Conservation (phyloP, 1,140 invertebrate genomes). For the Dufourea novaeangliae region DNA sequence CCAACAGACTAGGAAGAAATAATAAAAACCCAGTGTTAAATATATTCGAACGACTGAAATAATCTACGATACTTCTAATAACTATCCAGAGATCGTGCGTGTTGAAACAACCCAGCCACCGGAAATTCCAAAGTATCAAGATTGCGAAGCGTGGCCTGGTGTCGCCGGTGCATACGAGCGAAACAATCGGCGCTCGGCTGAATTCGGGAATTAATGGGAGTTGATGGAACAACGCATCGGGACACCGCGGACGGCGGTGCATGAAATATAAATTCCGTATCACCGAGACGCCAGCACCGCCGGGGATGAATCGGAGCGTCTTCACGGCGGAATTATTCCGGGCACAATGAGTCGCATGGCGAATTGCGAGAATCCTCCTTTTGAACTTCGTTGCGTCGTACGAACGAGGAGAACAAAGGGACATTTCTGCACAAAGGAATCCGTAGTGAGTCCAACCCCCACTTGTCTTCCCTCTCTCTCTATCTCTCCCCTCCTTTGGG, state of each 20-base stretch:
- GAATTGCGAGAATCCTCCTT: slow-evolving; percentile 43
- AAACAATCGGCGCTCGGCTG: slow-evolving; percentile 27
- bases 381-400: slow-evolving; percentile 49
- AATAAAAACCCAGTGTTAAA: too few relatives aligned
- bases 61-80: too few relatives aligned
- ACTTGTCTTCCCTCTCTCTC: background rate
- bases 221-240: slow-evolving; percentile 38
- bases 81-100: too few relatives aligned
- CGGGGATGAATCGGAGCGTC: slow-evolving; percentile 44
- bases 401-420: slow-evolving; percentile 40
- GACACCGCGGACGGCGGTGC: slow-evolving; percentile 14
- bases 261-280: slow-evolving; percentile 8
- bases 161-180: background rate
- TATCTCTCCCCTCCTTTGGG: background rate
- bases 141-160: too few relatives aligned
- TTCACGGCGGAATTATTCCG: slow-evolving; percentile 46
- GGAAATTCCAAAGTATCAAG: too few relatives aligned
- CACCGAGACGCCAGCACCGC: background rate
- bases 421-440: slow-evolving; percentile 42
- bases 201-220: slow-evolving; percentile 32
- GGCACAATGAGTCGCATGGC: slow-evolving; percentile 43
- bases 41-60: too few relatives aligned
- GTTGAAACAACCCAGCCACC: too few relatives aligned
- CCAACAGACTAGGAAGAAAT: too few relatives aligned
- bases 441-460: slow-evolving; percentile 1